Percentiles rank a stretch among this genome's conserved stretches.
These are phyloP conservation scores for Lineus longissimus DNA, from an alignment of 1,140 invertebrate genomes.

Conservation along the genomic window DNA sequence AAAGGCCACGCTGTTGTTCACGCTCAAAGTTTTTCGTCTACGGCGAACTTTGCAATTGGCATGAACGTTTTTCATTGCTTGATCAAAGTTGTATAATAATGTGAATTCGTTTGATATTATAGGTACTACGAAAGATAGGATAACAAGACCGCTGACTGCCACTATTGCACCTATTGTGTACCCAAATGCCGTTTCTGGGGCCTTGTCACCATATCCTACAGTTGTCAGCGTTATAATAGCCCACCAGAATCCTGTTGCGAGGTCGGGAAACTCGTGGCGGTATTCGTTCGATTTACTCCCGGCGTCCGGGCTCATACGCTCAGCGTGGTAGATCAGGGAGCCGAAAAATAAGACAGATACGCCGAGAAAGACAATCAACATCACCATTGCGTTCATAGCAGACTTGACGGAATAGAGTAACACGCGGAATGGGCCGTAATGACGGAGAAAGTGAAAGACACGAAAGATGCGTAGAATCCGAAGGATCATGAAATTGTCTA, in stretches of 20 bases:
- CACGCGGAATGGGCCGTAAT: constrained; percentile 46
- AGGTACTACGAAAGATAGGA: constrained; percentile 22
- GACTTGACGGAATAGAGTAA: constrained; percentile 46
- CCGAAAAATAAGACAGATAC: constrained; percentile 97
- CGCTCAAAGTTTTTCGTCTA: too few species aligned
- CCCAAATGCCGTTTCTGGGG: constrained; percentile 19
- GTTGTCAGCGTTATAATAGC: constrained; percentile 28
- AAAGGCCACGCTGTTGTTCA: too few species aligned
- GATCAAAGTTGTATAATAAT: too few species aligned
- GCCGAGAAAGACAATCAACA: constrained; percentile 94
- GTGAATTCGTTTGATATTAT: constrained; percentile 26
- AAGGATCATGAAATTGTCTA: constrained; percentile 23
- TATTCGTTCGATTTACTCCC: too few species aligned
- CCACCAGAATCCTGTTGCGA: constrained; percentile 20
- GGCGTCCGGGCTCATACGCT: constrained; percentile 57
- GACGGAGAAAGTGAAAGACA: constrained; percentile 47
- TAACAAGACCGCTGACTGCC: constrained; percentile 22
- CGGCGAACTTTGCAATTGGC: too few species aligned
- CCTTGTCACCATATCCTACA: constrained; percentile 27
- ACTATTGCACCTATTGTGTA: constrained; percentile 23
- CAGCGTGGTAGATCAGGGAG: constrained; percentile 95
- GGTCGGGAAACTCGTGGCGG: neutral
- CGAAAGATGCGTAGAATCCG: constrained; percentile 48
- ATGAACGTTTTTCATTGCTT: too few species aligned
- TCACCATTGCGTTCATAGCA: constrained; percentile 49